Conservation (phyloP, 1,140 invertebrate genomes). For the Drosophila guanche region DNA sequence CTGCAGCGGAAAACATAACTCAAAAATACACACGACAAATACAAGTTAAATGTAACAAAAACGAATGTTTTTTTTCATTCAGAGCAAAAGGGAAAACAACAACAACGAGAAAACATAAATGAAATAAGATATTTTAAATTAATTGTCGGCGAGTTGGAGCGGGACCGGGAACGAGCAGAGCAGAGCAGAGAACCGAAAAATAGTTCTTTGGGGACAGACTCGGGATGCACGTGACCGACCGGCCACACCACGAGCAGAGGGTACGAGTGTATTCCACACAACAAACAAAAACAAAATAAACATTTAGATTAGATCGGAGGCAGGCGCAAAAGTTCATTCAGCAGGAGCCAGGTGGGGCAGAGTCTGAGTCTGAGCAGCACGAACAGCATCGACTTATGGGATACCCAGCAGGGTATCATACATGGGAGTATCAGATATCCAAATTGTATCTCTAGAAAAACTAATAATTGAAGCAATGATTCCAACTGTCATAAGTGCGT, state of each 20-base stretch:
- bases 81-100: conserved; percentile 34
- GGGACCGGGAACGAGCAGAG: conserved; percentile 12
- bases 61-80: no score
- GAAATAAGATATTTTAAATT: conserved; percentile 81
- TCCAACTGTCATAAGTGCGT: no score
- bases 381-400: not conserved
- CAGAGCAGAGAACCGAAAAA: conserved; percentile 27
- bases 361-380: no score
- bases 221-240: conserved; percentile 68
- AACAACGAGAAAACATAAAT: conserved; percentile 50
- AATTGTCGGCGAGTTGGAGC: conserved; percentile 50
- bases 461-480: no score
- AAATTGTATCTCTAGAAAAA: no score
- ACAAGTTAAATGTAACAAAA: conserved; percentile 59
- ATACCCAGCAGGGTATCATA: conserved; percentile 14
- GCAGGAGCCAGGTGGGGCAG: conserved; percentile 27
- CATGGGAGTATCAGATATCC: not conserved
- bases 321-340: conserved; percentile 71
- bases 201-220: conserved; percentile 48
- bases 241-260: conserved; percentile 17
- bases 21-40: conserved; percentile 62
- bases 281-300: conserved; percentile 51
- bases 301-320: conserved; percentile 74
- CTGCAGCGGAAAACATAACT: conserved; percentile 80
- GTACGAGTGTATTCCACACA: conserved; percentile 19